Percentiles rank a stretch among this genome's conserved stretches.
phyloP scores from a whole-genome alignment of 2,113 vertebrate species.

The Hirundichthys speculiger region DNA sequence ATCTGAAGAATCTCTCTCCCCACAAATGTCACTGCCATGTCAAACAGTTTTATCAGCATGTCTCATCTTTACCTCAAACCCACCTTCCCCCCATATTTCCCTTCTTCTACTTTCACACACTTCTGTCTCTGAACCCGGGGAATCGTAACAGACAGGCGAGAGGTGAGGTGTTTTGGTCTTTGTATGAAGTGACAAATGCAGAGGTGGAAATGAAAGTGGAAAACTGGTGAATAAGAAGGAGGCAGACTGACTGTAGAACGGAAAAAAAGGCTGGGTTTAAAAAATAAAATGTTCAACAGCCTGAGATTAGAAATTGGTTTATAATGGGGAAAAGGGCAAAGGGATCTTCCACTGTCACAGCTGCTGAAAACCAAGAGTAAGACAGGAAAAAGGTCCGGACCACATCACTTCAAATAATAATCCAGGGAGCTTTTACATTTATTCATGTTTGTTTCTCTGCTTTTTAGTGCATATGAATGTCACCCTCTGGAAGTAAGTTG shows the following conservation, averaged over 20 bases:
- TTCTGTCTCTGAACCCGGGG: conserved; percentile 22
- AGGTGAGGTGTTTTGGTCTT: conserved; percentile 44
- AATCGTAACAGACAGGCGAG: conserved; percentile 44
- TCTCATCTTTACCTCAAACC: conserved; percentile 40
- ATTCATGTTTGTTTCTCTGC: too few species aligned
- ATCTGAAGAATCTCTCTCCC: conserved; percentile 52
- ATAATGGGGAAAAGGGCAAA: background rate
- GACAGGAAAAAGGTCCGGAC: too few species aligned
- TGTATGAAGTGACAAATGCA: background rate
- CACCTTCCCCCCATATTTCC: background rate
- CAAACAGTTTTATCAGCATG: conserved; percentile 59
- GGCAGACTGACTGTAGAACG: too few species aligned
- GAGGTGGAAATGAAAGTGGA: background rate
- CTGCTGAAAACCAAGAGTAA: too few species aligned
- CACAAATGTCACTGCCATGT: conserved; percentile 49
- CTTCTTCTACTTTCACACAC: conserved; percentile 4
- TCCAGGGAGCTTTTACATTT: too few species aligned
- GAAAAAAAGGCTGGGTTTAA: too few species aligned
- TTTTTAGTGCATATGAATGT: too few species aligned
- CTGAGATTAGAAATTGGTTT: background rate
- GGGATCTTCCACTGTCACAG: background rate
- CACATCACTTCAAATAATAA: too few species aligned
- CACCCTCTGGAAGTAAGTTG: too few species aligned
- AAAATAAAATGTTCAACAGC: background rate
- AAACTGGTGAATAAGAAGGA: background rate